Base-by-base conservation (phyloP, 2,113 vertebrate genomes). In the Myiozetetes cayanensis region DNA sequence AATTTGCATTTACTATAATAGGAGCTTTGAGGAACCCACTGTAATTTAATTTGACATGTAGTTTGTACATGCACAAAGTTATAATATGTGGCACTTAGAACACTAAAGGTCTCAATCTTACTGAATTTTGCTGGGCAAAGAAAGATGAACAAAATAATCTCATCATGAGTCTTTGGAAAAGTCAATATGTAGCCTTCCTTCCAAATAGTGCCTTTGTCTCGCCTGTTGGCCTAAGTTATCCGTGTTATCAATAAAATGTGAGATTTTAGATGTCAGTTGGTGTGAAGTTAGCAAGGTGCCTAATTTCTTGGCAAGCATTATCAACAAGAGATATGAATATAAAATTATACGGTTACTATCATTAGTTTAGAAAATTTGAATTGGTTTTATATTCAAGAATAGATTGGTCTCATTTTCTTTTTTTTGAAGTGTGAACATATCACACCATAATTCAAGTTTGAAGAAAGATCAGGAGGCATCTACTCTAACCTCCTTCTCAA, bases 231-330 rank as follows among this genome's bases (percentile, higher is more conserved):
- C 78, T 49, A 43, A 85, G 15, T 81, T 68, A 68, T 22, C 41
- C 10, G 16, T 47, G n/a, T 71, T 93, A 53, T 86, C 81, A 94
- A 77, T 88, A 92, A 93, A 79, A 87, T 71, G 84, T 88, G 84
- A 96, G 68, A 89, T 88, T 95, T 94, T 15, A 1, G 62, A 61
- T 93, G 78, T 70, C 89, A 94, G 84, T 79, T 95, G 84, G 80
- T 94, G 68, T 6, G 14, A 87, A 78, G 86, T 93, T 95, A 93
- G 93, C 49, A 84, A 91, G 73, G 84, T 91, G 68, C 43, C 52
- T 86, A 70, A 67, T 91, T 93, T 93, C 81, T 90, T 91, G 71
- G 63, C 3, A 2, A 78, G 44, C 70, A 58, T 65, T 85, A 63
- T 84, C 3, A 24, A 61, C 58, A 66, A 37, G 41, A 90, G 14